Conservation (phyloP, 1,140 invertebrate genomes). For the Neoseiulus cucumeris region DNA sequence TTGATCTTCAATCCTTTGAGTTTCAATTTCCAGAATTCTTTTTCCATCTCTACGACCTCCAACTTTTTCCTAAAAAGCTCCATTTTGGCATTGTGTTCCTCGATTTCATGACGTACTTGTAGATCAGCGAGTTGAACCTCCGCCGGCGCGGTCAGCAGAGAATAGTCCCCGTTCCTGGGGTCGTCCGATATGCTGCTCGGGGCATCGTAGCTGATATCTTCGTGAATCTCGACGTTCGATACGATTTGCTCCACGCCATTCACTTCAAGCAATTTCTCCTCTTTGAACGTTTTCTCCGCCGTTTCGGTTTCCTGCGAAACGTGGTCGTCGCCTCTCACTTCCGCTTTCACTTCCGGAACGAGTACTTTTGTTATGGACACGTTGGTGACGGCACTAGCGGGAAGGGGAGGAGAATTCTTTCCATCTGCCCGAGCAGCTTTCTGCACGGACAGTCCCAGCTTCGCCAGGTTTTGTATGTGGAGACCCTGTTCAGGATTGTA, state of each 20-base stretch:
- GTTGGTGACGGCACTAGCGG: not conserved
- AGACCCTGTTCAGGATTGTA: conserved; percentile 7
- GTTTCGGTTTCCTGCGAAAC: not conserved
- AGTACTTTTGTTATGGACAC: conserved; percentile 3
- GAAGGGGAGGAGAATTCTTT: too few relatives aligned
- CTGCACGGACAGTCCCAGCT: not conserved
- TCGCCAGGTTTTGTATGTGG: not conserved
- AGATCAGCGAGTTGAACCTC: conserved; percentile 3
- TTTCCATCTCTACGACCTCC: not conserved
- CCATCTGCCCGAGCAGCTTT: not conserved
- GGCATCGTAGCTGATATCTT: conserved; percentile 1
- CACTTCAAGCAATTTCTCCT: not conserved
- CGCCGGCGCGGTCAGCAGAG: not conserved
- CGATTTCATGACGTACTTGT: not conserved
- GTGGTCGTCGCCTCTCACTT: not conserved
- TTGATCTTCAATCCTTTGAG: not conserved
- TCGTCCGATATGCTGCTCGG: not conserved
- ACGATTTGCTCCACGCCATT: not conserved
- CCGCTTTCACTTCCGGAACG: not conserved
- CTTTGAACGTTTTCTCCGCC: not conserved
- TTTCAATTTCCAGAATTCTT: conserved; percentile 4
- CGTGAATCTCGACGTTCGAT: not conserved
- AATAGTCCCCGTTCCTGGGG: not conserved
- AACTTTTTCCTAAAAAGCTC: not conserved
- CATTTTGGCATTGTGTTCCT: conserved; percentile 5